These are phyloP conservation scores for Mythimna ferrago DNA, from an alignment of 2,888 invertebrate species.

Conservation along the genomic window DNA sequence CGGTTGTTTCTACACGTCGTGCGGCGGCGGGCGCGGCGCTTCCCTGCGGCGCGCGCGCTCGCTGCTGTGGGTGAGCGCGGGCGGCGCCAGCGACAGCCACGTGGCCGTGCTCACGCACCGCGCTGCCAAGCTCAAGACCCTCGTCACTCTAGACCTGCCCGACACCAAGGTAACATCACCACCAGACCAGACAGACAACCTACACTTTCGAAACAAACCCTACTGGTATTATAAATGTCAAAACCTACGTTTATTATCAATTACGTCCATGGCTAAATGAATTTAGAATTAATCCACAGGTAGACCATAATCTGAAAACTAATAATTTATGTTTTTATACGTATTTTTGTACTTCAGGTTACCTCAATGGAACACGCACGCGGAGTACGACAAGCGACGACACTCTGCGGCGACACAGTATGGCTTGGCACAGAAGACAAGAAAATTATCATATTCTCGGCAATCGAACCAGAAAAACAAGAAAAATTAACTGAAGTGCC, in stretches of 20 bases:
- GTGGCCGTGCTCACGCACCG: conserved; percentile 95
- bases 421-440: conserved; percentile 98
- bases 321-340: conserved; percentile 8
- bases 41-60: conserved; percentile 93
- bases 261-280: background rate
- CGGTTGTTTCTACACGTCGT: conserved; percentile 96
- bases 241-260: background rate
- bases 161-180: conserved; percentile 92
- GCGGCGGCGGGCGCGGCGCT: conserved; percentile 82
- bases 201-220: background rate
- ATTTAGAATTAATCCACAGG: background rate
- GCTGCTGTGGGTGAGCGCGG: conserved; percentile 97
- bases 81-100: conserved; percentile 93
- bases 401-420: conserved; percentile 93
- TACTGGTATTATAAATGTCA: background rate
- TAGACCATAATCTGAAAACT: too few species aligned
- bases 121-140: conserved; percentile 93
- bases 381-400: conserved; percentile 90
- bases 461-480: conserved; percentile 96
- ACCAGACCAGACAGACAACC: background rate
- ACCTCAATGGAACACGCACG: conserved; percentile 96
- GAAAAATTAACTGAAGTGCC: conserved; percentile 93
- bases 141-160: conserved; percentile 94
- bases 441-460: conserved; percentile 95
- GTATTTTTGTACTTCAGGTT: conserved; percentile 81